Percentiles rank a stretch among this genome's conserved stretches.
These are phyloP conservation scores for Nothobranchius kuhntae DNA, from an alignment of 2,113 vertebrate genomes.

Conservation along the genomic window DNA sequence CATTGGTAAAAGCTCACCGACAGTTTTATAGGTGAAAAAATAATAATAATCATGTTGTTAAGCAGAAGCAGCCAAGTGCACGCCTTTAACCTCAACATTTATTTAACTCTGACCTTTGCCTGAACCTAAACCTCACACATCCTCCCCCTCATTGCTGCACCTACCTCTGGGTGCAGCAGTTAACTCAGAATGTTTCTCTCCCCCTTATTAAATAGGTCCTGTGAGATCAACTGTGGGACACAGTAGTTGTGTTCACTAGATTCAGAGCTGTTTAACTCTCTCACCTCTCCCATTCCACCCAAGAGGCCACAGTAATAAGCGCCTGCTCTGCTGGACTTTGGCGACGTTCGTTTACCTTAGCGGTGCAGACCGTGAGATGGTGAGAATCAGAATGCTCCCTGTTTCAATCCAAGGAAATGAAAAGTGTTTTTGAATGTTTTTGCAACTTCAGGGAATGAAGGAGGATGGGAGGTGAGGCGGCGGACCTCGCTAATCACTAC, in stretches of 20 bases:
- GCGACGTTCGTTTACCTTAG: conserved; percentile 28
- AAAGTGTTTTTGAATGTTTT: conserved; percentile 72
- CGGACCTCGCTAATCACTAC: conserved; percentile 58
- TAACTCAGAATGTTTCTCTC: conserved; percentile 28
- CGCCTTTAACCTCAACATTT: conserved; percentile 36
- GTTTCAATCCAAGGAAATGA: conserved; percentile 62
- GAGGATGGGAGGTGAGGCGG: conserved; percentile 25
- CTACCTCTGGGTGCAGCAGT: conserved; percentile 20
- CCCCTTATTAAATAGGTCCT: conserved; percentile 25
- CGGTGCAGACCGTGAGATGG: background rate
- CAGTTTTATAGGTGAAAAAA: conserved; percentile 3
- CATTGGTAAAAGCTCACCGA: background rate
- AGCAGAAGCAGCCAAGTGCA: background rate
- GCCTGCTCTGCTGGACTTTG: conserved; percentile 32
- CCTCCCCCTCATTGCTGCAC: background rate
- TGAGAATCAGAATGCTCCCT: conserved; percentile 33
- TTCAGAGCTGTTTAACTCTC: conserved; percentile 45
- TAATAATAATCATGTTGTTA: background rate
- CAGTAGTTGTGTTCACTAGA: conserved; percentile 26
- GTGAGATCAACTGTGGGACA: conserved; percentile 35
- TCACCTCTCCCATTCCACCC: conserved; percentile 51
- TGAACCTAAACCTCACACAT: conserved; percentile 45
- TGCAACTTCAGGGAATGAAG: conserved; percentile 43
- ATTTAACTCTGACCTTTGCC: conserved; percentile 35
- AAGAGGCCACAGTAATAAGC: conserved; percentile 30